Base-by-base conservation (phyloP, 2,888 invertebrate species). In the Hyalella azteca region DNA sequence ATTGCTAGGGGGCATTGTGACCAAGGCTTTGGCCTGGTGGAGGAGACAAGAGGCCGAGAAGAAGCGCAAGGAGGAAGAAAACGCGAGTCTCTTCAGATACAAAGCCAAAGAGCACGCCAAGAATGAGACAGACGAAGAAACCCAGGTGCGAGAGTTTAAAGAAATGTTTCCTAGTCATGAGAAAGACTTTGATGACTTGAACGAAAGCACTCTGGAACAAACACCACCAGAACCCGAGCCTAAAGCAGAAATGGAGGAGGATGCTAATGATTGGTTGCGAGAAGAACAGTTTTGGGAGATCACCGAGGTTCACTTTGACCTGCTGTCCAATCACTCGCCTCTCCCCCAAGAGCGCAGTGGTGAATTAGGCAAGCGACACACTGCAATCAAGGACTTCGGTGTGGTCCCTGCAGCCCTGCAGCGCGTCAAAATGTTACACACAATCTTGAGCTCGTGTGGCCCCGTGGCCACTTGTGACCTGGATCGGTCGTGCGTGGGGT, bases 21-120 rank as follows among this genome's bases (percentile, higher is more conserved):
- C 90, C 78, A 89, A 90, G 59, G 90, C 94, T 77, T 92, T 93
- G 32, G 87, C 90, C 78, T 89, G 92, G 0, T 97, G 96, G 95
- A 92, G 92, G 86, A 90, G 91, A 80, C 93, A 95, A 85, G 92
- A 94, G 86, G 91, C 91, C 76, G 91, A 91, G 39, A 90, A 91
- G 26, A 91, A 92, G 85, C 90, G 90, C 85, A 91, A 91, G 85
- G 91, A 93, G 85, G 90, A 91, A 78, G 94, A 94, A 85, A 92
- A 93, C 81, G 94, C 94, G 78, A 93, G 92, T 85, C 88, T 96
- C 66, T 89, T 86, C 83, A 85, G 85, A 50, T 88, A 81, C 50
- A 84, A 84, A 73, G 13, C 82, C 50, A 78, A 75, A 4, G 77
- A 81, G 29, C 29, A 82, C n/a, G 82, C 82, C 19, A 73, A 32